phyloP scores from a whole-genome alignment of 2,797 vertebrate species.

The Danio aesculapii region DNA sequence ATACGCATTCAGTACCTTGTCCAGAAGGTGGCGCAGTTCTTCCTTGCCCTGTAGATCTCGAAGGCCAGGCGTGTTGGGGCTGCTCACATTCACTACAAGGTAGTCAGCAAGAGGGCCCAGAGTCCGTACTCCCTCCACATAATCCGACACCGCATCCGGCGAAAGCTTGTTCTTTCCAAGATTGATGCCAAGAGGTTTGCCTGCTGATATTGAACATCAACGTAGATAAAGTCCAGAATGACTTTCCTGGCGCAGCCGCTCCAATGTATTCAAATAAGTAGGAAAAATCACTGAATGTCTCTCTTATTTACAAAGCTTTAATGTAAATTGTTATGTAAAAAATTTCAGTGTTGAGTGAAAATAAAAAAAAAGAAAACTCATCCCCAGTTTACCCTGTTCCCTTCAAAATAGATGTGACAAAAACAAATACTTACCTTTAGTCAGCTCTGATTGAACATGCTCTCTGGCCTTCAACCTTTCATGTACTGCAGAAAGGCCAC shows the following conservation, averaged over 20 bases:
- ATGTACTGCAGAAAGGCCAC: slow-evolving; percentile 81
- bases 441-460: slow-evolving; percentile 78
- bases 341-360: neutral
- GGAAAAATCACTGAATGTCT: slow-evolving; percentile 9
- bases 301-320: neutral
- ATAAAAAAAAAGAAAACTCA: neutral
- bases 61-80: slow-evolving; percentile 91
- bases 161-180: slow-evolving; percentile 96
- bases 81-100: slow-evolving; percentile 95
- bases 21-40: slow-evolving; percentile 84
- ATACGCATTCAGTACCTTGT: slow-evolving; percentile 74
- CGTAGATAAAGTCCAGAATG: neutral
- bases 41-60: slow-evolving; percentile 88
- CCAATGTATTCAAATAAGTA: slow-evolving; percentile 39
- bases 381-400: neutral
- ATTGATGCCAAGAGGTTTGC: slow-evolving; percentile 93
- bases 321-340: slow-evolving; percentile 1
- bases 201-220: slow-evolving; percentile 74
- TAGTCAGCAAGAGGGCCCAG: slow-evolving; percentile 94
- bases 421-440: slow-evolving; percentile 78
- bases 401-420: neutral
- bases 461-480: slow-evolving; percentile 82
- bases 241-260: neutral
- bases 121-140: slow-evolving; percentile 81
- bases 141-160: slow-evolving; percentile 85